A percentile compares a stretch with the other conserved stretches of the same genome.
Evolutionary conservation across 2,113 vertebrate genomes (phyloP).

Genomic region (Ochotona curzoniae): DNA sequence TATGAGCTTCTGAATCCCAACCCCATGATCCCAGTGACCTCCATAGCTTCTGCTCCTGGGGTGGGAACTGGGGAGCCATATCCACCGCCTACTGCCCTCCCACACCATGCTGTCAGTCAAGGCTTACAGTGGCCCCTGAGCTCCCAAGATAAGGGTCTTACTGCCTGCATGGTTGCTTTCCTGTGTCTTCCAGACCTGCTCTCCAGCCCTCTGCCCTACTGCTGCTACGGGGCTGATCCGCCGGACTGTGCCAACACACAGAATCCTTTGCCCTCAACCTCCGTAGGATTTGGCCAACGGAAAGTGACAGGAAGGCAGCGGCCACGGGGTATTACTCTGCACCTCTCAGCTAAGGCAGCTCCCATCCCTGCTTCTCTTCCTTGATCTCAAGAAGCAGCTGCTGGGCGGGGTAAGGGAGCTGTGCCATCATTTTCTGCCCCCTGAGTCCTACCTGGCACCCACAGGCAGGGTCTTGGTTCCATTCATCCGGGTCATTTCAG

Average conservation of each 20-base stretch:
- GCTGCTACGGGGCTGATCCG: background rate
- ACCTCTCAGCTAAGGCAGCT: background rate
- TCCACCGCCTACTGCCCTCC: too few relatives aligned
- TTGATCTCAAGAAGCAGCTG: background rate
- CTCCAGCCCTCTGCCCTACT: background rate
- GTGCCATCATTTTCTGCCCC: background rate
- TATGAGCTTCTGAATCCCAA: background rate
- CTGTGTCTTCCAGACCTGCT: background rate
- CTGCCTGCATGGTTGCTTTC: background rate
- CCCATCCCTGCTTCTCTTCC: background rate
- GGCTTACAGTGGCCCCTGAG: rapidly evolving
- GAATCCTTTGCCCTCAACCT: background rate
- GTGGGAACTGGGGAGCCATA: background rate
- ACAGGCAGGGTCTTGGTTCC: background rate
- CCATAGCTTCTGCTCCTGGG: background rate
- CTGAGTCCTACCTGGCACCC: too few relatives aligned
- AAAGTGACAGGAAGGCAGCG: background rate
- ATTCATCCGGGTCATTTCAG: background rate
- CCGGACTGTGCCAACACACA: background rate
- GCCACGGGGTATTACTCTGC: too few relatives aligned
- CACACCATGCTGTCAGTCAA: too few relatives aligned
- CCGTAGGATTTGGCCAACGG: background rate
- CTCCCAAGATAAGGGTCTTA: background rate
- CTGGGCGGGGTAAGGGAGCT: too few relatives aligned
- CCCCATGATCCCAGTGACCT: too few relatives aligned